phyloP scores from a whole-genome alignment of 2,113 vertebrate species.

The Falco punctatus region DNA sequence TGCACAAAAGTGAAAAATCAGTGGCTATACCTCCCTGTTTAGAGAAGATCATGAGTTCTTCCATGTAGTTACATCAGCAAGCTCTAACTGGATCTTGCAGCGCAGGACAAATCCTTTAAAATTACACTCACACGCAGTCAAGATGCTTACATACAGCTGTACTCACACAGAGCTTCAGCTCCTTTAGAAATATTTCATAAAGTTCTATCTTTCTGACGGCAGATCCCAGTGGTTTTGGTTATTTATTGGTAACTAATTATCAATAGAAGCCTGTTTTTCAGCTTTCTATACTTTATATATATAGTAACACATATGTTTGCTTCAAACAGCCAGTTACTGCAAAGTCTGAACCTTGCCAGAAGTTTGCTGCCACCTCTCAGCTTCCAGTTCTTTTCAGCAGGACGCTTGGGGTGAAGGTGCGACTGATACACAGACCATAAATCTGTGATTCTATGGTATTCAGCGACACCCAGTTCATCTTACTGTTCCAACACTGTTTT shows the following conservation, averaged over 20 bases:
- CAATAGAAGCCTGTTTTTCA: neutral
- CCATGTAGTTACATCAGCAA: neutral
- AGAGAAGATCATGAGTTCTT: neutral
- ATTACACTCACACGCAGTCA: neutral
- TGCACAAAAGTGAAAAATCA: neutral
- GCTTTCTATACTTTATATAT: neutral
- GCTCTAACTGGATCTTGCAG: neutral
- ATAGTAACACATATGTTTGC: neutral
- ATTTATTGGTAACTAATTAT: neutral
- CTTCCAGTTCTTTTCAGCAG: neutral
- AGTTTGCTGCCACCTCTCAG: neutral
- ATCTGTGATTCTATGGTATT: neutral
- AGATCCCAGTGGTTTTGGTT: neutral
- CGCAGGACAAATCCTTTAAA: neutral
- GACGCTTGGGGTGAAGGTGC: neutral
- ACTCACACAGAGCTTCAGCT: neutral
- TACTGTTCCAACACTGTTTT: neutral
- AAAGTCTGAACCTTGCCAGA: neutral
- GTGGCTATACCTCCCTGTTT: neutral
- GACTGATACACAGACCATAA: neutral
- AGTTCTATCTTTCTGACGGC: neutral
- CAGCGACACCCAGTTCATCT: neutral
- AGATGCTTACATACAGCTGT: neutral
- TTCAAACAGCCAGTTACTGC: neutral
- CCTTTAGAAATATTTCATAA: neutral